A percentile compares a stretch with the other conserved stretches of the same genome.
Evolutionary conservation across 2,797 vertebrate genomes (phyloP).

Genomic region (Anisognathus igniventris): DNA sequence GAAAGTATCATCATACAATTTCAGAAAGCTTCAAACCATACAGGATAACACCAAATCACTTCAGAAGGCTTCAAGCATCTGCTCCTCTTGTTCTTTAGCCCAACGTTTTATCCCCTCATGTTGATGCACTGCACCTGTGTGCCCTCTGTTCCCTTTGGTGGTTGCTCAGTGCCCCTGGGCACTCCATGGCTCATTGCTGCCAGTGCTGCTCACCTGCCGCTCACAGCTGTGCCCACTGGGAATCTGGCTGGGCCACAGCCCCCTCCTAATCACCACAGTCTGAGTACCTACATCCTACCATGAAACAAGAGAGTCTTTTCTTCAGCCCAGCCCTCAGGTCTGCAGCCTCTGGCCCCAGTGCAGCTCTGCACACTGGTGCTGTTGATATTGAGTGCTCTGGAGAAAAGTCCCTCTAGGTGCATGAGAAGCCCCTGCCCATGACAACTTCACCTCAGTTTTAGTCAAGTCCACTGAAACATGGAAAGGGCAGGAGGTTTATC

Average conservation of each 20-base stretch:
- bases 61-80: not conserved
- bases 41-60: not conserved
- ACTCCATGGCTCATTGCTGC: not conserved
- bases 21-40: not conserved
- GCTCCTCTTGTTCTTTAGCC: not conserved
- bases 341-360: not conserved
- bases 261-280: not conserved
- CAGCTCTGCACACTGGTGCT: not conserved
- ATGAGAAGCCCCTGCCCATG: not conserved
- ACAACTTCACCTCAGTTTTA: not conserved
- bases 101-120: not conserved
- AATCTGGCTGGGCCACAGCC: not conserved
- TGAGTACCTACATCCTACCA: not conserved
- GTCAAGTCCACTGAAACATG: not conserved
- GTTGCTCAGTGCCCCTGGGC: not conserved
- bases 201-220: not conserved
- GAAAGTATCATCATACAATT: not conserved
- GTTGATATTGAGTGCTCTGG: not conserved
- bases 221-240: not conserved
- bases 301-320: not conserved
- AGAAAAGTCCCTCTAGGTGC: not conserved
- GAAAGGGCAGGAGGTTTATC: not conserved
- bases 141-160: not conserved
- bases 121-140: accelerated
- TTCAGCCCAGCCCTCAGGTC: not conserved